These are phyloP conservation scores for Zosterops pallidus DNA, from an alignment of 2,113 vertebrate species.

Conservation along the genomic window DNA sequence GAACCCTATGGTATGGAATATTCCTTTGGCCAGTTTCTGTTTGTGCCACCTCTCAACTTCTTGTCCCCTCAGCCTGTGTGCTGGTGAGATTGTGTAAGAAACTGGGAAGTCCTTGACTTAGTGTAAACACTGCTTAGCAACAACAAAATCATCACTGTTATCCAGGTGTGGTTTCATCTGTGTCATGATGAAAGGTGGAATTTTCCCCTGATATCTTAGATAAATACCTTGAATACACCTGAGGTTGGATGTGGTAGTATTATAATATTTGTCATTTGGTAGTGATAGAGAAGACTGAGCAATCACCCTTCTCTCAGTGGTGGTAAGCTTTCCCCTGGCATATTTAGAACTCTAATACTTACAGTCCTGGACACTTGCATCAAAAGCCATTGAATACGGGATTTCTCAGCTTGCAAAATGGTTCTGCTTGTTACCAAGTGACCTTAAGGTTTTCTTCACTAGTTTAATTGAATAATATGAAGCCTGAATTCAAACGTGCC, in stretches of 20 bases:
- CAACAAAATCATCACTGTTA: neutral
- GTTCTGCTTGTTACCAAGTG: slow-evolving; percentile 9
- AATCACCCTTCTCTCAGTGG: neutral
- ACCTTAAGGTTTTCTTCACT: slow-evolving; percentile 60
- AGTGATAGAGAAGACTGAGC: neutral
- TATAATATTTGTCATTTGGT: neutral
- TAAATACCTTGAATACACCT: neutral
- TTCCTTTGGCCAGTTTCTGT: neutral
- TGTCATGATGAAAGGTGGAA: neutral
- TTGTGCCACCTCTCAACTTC: neutral
- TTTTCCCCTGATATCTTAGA: neutral
- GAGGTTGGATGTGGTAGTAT: neutral
- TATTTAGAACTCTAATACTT: neutral
- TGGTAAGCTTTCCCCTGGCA: neutral
- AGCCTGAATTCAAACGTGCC: slow-evolving; percentile 35
- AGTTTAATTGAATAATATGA: slow-evolving; percentile 40
- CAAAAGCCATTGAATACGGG: neutral
- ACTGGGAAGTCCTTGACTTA: neutral
- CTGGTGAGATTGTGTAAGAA: neutral
- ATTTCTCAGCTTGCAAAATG: slow-evolving; percentile 23
- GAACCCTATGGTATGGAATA: neutral
- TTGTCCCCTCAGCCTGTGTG: neutral
- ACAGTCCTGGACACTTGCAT: neutral
- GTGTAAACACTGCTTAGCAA: neutral
- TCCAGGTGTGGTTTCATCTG: neutral